A percentile compares a stretch with the other conserved stretches of the same genome.
Conservation (phyloP, 53 echinoderm and acorn worm genomes). For the Pentamera pediparva region DNA sequence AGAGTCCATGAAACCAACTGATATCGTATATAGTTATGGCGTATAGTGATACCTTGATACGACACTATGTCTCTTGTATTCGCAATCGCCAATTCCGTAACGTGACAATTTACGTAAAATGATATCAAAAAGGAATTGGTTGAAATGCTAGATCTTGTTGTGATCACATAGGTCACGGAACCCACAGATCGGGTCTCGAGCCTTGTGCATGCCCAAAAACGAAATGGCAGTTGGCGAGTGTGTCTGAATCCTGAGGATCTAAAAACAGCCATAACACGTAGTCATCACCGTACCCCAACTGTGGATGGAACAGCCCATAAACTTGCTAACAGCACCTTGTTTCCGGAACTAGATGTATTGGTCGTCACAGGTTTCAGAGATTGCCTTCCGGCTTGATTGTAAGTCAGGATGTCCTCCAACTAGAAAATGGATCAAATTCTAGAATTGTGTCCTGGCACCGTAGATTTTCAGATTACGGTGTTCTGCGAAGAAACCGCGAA, state of each 20-base stretch:
- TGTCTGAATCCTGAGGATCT: constrained; percentile 68
- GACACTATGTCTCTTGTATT: constrained; percentile 28
- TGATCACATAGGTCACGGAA: constrained; percentile 22
- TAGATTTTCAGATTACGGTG: constrained; percentile 57
- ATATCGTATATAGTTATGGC: constrained; percentile 40
- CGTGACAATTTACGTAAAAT: background rate
- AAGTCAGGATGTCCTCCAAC: constrained; percentile 65
- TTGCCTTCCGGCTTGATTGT: constrained; percentile 55
- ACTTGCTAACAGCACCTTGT: constrained; percentile 33
- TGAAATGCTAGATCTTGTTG: constrained; percentile 11
- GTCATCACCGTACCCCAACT: constrained; percentile 42
- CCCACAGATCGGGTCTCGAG: constrained; percentile 40
- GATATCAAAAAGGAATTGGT: too few relatives aligned
- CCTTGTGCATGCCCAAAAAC: constrained; percentile 6
- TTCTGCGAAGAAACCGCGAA: too few relatives aligned
- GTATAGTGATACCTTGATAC: constrained; percentile 43
- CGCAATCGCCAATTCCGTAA: constrained; percentile 24
- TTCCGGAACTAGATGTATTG: constrained; percentile 60
- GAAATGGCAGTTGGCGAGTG: constrained; percentile 32
- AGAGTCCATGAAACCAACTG: too few relatives aligned
- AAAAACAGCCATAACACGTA: constrained; percentile 54
- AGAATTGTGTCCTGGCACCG: constrained; percentile 55
- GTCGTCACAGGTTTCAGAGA: constrained; percentile 49
- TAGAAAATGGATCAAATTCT: constrained; percentile 61
- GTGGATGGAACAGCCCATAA: constrained; percentile 53